Evolutionary conservation across 2,113 vertebrate genomes (phyloP).

Genomic region (Laticauda colubrina): DNA sequence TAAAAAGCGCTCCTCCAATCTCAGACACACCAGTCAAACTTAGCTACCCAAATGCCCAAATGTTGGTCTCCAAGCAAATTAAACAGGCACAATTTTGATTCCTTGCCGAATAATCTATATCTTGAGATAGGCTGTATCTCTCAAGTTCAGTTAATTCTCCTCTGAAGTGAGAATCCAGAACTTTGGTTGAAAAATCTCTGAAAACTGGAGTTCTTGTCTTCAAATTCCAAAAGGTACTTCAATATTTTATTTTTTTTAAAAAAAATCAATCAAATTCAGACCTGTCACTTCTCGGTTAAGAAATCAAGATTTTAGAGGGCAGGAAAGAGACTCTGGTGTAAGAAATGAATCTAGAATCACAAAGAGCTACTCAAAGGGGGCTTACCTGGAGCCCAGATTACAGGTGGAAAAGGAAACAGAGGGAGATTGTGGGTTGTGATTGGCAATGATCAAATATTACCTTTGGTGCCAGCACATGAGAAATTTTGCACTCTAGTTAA

Average conservation of each 20-base stretch:
- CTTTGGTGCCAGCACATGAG: not conserved
- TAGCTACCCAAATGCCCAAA: not conserved
- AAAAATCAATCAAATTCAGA: not conserved
- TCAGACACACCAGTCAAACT: not conserved
- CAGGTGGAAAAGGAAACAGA: not conserved
- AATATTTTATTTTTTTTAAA: not conserved
- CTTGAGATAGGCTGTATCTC: not conserved
- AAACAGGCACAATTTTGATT: not conserved
- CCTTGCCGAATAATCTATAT: not conserved
- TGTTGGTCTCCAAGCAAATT: not conserved
- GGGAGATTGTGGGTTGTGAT: not conserved
- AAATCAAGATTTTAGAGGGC: not conserved
- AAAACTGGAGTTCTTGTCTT: not conserved
- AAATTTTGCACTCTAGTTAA: not conserved
- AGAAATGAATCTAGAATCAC: not conserved
- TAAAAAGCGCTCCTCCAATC: not conserved
- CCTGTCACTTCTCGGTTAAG: not conserved
- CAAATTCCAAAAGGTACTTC: not conserved
- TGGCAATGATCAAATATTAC: not conserved
- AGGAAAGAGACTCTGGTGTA: not conserved
- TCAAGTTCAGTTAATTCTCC: not conserved
- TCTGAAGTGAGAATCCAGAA: not conserved
- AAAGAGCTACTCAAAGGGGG: not conserved
- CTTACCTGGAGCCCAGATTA: not conserved
- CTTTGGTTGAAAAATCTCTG: not conserved